Base-by-base conservation (phyloP, 2,113 vertebrate species). In the Ramphastos sulfuratus region DNA sequence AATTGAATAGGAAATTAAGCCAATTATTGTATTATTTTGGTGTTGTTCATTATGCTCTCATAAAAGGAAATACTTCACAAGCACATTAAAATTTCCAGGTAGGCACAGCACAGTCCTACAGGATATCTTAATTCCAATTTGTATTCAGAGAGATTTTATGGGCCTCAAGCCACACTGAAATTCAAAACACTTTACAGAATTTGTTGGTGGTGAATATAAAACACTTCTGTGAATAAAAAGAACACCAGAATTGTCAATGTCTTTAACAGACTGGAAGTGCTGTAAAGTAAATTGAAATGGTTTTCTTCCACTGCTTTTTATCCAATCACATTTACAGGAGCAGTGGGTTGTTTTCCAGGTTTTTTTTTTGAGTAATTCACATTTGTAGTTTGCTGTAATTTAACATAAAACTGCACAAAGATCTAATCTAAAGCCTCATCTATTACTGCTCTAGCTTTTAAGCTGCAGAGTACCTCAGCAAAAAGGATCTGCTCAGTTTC, bases 151-250 rank as follows among this genome's bases (percentile, higher is more conserved):
- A 48, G 23, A 42, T 74, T 74, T 90, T 50, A 52, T 14, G n/a
- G 86, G 52, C 69, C 92, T 82, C 44, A 46, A 73, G 75, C 39
- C 63, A n/a, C 69, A 39, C 9, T 24, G 27, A 83, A 60, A 85
- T 25, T 39, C 37, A 50, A 89, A 70, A 61, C 35, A 44, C 30
- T 76, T 18, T 13, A 82, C 30, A 82, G 77, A 75, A 91, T 82
- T 66, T 95, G 77, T 82, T 95, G 95, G 94, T 78, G 74, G 95
- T 95, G 81, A 97, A 93, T 77, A 87, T 14, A 87, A 92, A 90
- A 81, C 48, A 58, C 7, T 73, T 72, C 95, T 97, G 95, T 98
- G 97, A 98, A 97, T 97, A 97, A 97, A 97, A 97, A 92, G 82
- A 95, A 94, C 63, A 65, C 6, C 18, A 33, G 30, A 76, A 31